Evolutionary conservation across 1,140 invertebrate species (phyloP).

Genomic region (Andrena cerasifolii): DNA sequence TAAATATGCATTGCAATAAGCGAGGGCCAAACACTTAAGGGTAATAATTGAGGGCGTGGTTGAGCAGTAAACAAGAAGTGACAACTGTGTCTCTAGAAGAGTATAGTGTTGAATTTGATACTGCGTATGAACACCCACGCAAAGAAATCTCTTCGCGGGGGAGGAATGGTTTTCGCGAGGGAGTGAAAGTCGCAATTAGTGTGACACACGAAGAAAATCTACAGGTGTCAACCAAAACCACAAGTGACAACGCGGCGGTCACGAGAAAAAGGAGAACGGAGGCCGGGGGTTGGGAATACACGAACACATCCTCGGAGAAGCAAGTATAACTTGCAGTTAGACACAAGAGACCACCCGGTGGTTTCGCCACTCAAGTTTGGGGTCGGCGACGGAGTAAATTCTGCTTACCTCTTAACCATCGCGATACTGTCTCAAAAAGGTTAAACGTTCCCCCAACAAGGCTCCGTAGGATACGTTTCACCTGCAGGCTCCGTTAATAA

Average conservation of each 20-base stretch:
- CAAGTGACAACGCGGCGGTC: not conserved
- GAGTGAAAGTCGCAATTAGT: too few relatives aligned
- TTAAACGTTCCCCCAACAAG: slow-evolving; percentile 30
- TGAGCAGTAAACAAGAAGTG: not conserved
- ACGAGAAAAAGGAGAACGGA: slow-evolving; percentile 6
- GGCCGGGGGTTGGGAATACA: not conserved
- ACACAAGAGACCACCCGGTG: slow-evolving; percentile 49
- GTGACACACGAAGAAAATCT: not conserved
- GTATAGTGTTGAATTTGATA: not conserved
- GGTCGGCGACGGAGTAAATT: slow-evolving; percentile 52
- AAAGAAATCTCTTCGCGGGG: not conserved
- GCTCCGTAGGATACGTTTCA: not conserved
- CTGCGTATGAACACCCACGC: too few relatives aligned
- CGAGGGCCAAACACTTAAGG: not conserved
- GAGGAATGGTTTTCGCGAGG: too few relatives aligned
- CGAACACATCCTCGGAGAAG: slow-evolving; percentile 39
- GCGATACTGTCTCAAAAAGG: slow-evolving; percentile 32
- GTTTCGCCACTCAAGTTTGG: slow-evolving; percentile 57
- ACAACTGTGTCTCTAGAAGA: not conserved
- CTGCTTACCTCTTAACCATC: slow-evolving; percentile 39
- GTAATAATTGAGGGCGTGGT: not conserved
- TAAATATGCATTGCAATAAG: not conserved
- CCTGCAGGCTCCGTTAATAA: not conserved
- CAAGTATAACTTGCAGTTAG: slow-evolving; percentile 62
- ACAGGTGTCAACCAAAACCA: slow-evolving; percentile 53